phyloP scores from a whole-genome alignment of 2,888 invertebrate genomes.

The Molanna angustata region DNA sequence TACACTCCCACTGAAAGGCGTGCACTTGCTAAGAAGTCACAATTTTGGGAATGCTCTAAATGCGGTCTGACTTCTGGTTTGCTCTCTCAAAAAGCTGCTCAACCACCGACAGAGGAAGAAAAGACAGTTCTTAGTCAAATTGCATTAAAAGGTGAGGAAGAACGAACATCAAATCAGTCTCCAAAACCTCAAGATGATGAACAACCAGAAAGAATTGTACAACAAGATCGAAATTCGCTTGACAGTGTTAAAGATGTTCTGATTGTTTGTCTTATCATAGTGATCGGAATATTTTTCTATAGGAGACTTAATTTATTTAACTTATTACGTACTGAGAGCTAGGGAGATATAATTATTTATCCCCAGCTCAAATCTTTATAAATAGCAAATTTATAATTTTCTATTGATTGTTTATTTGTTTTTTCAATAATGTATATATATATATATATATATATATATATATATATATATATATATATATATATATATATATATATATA shows the following conservation, averaged over 20 bases:
- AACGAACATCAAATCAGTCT: constrained; percentile 41
- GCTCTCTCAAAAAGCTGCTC: constrained; percentile 49
- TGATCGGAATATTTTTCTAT: constrained; percentile 28
- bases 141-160: constrained; percentile 53
- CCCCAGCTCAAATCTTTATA: not conserved
- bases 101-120: constrained; percentile 52
- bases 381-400: too few species aligned
- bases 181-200: not conserved
- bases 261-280: constrained; percentile 23
- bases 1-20: constrained; percentile 83
- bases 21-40: constrained; percentile 71
- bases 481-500: too few species aligned
- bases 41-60: constrained; percentile 44
- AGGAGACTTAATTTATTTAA: constrained; percentile 27
- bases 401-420: too few species aligned
- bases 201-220: not conserved
- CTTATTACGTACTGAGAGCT: too few species aligned
- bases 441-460: too few species aligned
- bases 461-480: too few species aligned
- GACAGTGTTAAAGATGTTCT: constrained; percentile 27
- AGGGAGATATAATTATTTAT: not conserved
- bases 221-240: constrained; percentile 9
- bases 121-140: constrained; percentile 51
- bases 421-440: too few species aligned
- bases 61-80: constrained; percentile 48